Base-by-base conservation (phyloP, 2,888 invertebrate species). In the Drosophila kanekoi region DNA sequence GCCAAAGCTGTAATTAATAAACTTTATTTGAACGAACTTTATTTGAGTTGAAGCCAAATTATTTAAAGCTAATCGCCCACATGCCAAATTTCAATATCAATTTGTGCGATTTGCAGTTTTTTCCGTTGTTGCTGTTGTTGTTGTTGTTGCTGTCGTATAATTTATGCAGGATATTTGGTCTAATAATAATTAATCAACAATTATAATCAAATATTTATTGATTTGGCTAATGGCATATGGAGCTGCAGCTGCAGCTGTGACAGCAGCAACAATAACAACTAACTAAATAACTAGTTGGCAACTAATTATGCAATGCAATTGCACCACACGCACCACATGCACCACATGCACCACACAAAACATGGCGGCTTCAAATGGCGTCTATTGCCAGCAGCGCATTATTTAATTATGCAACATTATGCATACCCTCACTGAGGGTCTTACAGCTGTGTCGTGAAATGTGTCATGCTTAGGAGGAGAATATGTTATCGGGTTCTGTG, bases 121-220 rank as follows among this genome's bases (percentile, higher is more conserved):
- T 53, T 53, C 23, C 11, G 23, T 40, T 48, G 43, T 32, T 2
- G 28, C 8, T 28, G 28, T 28, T 28, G 8, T 28, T 23, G 23
- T 1, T n/a, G 43, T 18, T 54, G 44, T 38, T 41, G 57, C 65
- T 54, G 66, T 44, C 54, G 63, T 43, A 68, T 66, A 70, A 83
- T 53, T 77, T 75, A 78, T 80, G 66, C 67, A 59, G 64, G 28
- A 57, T 53, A 52, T 72, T 57, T 70, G 56, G 14, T 37, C 68
- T 76, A 76, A 81, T 78, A 70, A 68, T 80, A 83, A 72, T 71
- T 83, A 83, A 83, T 86, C 73, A 76, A 73, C 87, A 80, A 81
- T 76, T 86, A 67, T 73, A 76, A 82, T 82, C 69, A 81, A 83
- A 87, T 81, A 77, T 81, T 87, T 81, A 87, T 81, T 77, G 77